phyloP scores from a whole-genome alignment of 2,888 invertebrate species.

The Nyleta sp. region DNA sequence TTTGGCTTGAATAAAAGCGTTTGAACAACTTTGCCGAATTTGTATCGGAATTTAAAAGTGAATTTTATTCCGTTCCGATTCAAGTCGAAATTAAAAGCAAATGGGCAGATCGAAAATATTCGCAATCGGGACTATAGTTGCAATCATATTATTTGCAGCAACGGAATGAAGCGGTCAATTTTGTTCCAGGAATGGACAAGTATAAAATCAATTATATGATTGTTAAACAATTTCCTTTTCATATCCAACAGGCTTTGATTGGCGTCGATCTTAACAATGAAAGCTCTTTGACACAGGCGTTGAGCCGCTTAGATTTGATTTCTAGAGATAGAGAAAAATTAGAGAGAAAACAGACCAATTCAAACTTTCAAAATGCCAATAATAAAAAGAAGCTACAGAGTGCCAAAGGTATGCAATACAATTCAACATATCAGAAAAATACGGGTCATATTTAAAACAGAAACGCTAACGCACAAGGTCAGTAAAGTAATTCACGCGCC shows the following conservation, averaged over 20 bases:
- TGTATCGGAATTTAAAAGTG: neutral
- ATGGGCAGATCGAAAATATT: constrained; percentile 6
- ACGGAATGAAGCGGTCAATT: constrained; percentile 1
- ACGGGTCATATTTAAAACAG: neutral
- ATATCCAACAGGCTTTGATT: constrained; percentile 14
- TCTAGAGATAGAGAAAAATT: constrained; percentile 5
- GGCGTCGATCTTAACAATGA: constrained; percentile 4
- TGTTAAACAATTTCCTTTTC: constrained; percentile 25
- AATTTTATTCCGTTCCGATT: constrained; percentile 16
- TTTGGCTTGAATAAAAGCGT: constrained; percentile 6
- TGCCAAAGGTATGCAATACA: neutral
- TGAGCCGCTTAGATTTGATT: constrained; percentile 23
- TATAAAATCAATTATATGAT: constrained; percentile 29
- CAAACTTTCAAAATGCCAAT: neutral
- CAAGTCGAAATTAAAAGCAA: constrained; percentile 12
- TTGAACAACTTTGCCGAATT: neutral
- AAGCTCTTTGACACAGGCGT: neutral
- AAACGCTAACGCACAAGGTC: neutral
- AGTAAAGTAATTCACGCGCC: neutral
- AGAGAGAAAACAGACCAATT: neutral
- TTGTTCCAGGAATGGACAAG: constrained; percentile 4
- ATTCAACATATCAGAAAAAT: neutral
- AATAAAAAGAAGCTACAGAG: neutral
- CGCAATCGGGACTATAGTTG: constrained; percentile 3
- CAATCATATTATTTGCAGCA: constrained; percentile 12